Evolutionary conservation across 2,888 invertebrate genomes (phyloP), one percentile per base, ranked within the genome.

Genomic region (Gerosis bhagava): DNA sequence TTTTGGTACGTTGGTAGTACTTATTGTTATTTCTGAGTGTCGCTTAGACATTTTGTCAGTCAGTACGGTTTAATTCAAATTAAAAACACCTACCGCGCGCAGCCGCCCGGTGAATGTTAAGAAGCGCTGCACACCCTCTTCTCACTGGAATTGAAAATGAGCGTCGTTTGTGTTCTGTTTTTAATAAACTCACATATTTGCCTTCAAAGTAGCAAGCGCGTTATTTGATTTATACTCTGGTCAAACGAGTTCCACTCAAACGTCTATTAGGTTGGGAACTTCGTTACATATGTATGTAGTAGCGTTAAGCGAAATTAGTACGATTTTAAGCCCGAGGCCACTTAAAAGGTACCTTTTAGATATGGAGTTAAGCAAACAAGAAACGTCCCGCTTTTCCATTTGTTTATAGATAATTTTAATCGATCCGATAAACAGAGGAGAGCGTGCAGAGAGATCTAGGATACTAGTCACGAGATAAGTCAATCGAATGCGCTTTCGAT

Each of bases 11-110:
- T 72, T n/a, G n/a, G n/a, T n/a, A n/a, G n/a, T n/a, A 69, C 63
- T 78, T 79, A 75, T 77, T 77, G 70, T 79, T 72, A 75, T 72
- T 73, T 71, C 70, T 60, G 65, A 60, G 59, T 69, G 67, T 74
- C 75, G 68, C 64, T 82, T 77, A 80, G 77, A 77, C 75, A 77
- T 81, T 78, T 75, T 73, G 86, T 78, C 82, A 79, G 78, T 80
- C 74, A 76, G 75, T 73, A 73, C 60, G 67, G 75, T 77, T 83
- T 83, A 83, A 83, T 84, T 83, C 79, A 81, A 77, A 83, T 84
- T 83, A 83, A 82, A 79, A 73, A 78, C 77, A 83, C 83, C 83
- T 77, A 81, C 84, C 77, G 76, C 81, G 63, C 67, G 75, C 67
- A 60, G 62, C 60, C 67, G 62, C 70, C 65, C 64, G 58, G 68